Evolutionary conservation across 2,113 vertebrate genomes (phyloP).

Genomic region (Piaya cayana): DNA sequence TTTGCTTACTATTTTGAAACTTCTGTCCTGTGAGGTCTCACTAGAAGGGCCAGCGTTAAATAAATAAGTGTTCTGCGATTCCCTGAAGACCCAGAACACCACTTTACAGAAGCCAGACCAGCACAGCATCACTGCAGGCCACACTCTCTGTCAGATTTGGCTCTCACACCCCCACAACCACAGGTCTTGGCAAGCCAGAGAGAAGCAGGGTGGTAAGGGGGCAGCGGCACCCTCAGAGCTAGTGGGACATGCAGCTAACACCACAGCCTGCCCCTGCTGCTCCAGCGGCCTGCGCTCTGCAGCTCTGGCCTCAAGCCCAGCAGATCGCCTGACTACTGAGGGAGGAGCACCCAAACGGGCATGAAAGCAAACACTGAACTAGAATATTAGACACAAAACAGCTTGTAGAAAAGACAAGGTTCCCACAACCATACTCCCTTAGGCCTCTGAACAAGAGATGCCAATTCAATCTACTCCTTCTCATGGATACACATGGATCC

Average conservation of each 20-base stretch:
- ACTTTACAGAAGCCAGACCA: neutral
- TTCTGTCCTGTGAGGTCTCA: neutral
- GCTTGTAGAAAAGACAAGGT: neutral
- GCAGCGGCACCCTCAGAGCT: neutral
- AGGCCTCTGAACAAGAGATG: neutral
- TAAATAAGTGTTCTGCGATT: neutral
- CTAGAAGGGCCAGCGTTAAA: neutral
- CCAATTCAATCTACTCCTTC: fast-evolving
- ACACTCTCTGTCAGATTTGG: too few species aligned
- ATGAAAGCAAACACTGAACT: fast-evolving
- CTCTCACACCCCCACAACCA: too few species aligned
- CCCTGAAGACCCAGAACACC: neutral
- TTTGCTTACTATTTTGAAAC: neutral
- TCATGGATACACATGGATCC: neutral
- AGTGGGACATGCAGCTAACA: too few species aligned
- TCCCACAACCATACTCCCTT: neutral
- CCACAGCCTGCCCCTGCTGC: neutral
- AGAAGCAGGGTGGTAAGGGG: neutral
- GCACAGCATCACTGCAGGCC: neutral
- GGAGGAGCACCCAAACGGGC: fast-evolving
- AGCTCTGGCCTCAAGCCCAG: fast-evolving
- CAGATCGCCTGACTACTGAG: fast-evolving
- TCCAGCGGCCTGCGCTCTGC: fast-evolving
- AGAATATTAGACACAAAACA: too few species aligned
- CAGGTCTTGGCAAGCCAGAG: fast-evolving